Base-by-base conservation (phyloP, 2,797 vertebrate species). In the Dicrostonyx torquatus region DNA sequence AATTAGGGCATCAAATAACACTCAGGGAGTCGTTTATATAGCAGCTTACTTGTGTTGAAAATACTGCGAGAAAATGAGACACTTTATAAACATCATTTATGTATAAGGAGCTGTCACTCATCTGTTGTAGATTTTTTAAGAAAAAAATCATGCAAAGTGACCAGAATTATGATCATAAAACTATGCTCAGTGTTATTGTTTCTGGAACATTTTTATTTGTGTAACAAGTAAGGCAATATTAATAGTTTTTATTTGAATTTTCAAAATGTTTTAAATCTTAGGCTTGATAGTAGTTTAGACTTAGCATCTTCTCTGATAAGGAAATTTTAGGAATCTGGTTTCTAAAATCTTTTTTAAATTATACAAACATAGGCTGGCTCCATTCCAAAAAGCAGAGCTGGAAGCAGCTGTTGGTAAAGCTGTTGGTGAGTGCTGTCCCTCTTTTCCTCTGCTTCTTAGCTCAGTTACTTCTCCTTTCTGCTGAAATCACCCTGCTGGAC, bases 391-490 rank as follows among this genome's bases (percentile, higher is more conserved):
- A 75, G 22, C 75, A 72, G 53, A 95, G 75, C 64, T 95, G 43
- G 40, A 87, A 94, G 76, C 13, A 29, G 40, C 37, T 55, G 20
- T 95, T 87, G 20, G 18, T 72, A 75, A 89, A 86, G 72, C 82
- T 79, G 17, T 68, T 76, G 45, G 72, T 82, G 94, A 96, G 64
- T 62, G 24, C 22, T 77, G 29, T 75, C 84, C 75, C 26, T 80
- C 34, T 73, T 76, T 50, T 85, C 92, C 84, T 94, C 34, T 93
- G 53, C 77, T 90, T 90, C 58, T 95, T 93, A 68, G 73, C 43
- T 75, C 77, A 84, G 75, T 34, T 85, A 96, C 94, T 97, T 97
- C 97, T 96, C 78, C 90, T 97, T 97, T 97, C 90, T 84, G 53
- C 45, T 82, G 40, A 62, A 58, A 94, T 91, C 87, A 26, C 60